These are phyloP conservation scores for Geodia barretti DNA, from an alignment of 37 sponge, comb jelly and placozoan species.

Conservation along the genomic window DNA sequence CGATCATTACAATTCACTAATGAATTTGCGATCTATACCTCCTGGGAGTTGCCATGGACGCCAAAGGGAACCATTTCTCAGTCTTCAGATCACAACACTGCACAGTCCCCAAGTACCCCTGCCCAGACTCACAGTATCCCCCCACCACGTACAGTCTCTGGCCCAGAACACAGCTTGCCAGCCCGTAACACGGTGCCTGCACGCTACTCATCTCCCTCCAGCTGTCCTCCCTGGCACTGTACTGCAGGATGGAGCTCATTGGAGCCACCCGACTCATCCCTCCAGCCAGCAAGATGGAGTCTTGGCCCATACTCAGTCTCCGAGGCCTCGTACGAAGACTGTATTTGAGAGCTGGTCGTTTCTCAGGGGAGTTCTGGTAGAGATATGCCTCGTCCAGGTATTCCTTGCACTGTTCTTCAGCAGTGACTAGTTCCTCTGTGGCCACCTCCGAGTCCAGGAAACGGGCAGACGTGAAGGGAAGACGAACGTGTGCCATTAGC, in stretches of 20 bases:
- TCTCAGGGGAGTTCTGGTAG: slow-evolving; percentile 55
- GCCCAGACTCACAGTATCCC: slow-evolving; percentile 26
- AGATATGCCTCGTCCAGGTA: slow-evolving; percentile 54
- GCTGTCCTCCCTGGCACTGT: slow-evolving; percentile 6
- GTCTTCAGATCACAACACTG: slow-evolving; percentile 41
- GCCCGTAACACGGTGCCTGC: slow-evolving; percentile 19
- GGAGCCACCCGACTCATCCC: slow-evolving; percentile 29
- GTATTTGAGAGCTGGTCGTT: slow-evolving; percentile 24
- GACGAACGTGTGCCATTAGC: slow-evolving; percentile 56
- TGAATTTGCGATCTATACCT: slow-evolving; percentile 24
- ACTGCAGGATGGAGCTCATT: slow-evolving; percentile 39
- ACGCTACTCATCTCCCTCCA: slow-evolving; percentile 32
- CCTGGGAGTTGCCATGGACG: slow-evolving; percentile 42
- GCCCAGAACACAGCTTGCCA: slow-evolving; percentile 31
- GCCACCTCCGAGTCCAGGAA: slow-evolving; percentile 38
- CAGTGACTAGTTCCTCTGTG: slow-evolving; percentile 36
- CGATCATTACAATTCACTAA: not conserved
- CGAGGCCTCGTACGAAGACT: slow-evolving; percentile 57
- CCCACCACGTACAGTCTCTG: slow-evolving; percentile 45
- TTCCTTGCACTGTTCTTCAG: slow-evolving; percentile 28
- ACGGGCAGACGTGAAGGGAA: slow-evolving; percentile 49
- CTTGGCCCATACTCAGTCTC: slow-evolving; percentile 29
- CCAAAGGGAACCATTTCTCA: slow-evolving; percentile 26
- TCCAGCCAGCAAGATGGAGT: slow-evolving; percentile 44
- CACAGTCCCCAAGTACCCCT: slow-evolving; percentile 7